phyloP scores from a whole-genome alignment of 2,797 vertebrate species.

The Megaceryle alcyon region DNA sequence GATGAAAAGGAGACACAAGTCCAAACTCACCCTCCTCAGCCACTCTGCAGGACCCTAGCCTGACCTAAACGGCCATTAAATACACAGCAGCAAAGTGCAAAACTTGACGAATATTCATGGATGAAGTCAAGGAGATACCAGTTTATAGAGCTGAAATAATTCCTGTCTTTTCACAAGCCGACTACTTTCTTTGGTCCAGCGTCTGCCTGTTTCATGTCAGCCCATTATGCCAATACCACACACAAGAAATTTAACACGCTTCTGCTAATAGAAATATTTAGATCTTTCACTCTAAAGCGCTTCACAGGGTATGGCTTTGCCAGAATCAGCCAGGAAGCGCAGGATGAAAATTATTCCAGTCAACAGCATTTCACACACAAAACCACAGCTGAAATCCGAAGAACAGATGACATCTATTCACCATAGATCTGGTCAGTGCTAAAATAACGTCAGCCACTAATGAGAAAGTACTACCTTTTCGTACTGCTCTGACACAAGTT shows the following conservation, averaged over 20 bases:
- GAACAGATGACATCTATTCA: constrained; percentile 21
- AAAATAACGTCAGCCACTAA: constrained; percentile 32
- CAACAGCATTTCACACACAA: constrained; percentile 17
- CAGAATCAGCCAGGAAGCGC: not conserved
- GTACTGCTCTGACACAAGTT: not conserved
- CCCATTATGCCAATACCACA: not conserved
- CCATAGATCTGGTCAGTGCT: not conserved
- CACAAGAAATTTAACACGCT: constrained; percentile 34
- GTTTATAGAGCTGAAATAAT: constrained; percentile 7
- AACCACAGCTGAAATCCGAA: constrained; percentile 8
- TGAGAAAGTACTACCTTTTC: not conserved
- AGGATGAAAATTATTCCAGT: constrained; percentile 28
- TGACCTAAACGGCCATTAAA: constrained; percentile 12
- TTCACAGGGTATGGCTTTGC: not conserved
- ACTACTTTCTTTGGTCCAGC: constrained; percentile 19
- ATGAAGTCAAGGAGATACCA: constrained; percentile 20
- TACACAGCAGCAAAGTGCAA: not conserved
- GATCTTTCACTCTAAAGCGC: not conserved
- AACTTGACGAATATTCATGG: constrained; percentile 26
- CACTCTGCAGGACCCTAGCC: not conserved
- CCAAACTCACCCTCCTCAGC: not conserved
- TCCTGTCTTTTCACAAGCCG: constrained; percentile 27
- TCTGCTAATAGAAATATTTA: constrained; percentile 44
- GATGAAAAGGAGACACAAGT: constrained; percentile 17
- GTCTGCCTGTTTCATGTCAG: not conserved